Base-by-base conservation (phyloP, 2,888 invertebrate genomes). In the Phyto melanocephala region DNA sequence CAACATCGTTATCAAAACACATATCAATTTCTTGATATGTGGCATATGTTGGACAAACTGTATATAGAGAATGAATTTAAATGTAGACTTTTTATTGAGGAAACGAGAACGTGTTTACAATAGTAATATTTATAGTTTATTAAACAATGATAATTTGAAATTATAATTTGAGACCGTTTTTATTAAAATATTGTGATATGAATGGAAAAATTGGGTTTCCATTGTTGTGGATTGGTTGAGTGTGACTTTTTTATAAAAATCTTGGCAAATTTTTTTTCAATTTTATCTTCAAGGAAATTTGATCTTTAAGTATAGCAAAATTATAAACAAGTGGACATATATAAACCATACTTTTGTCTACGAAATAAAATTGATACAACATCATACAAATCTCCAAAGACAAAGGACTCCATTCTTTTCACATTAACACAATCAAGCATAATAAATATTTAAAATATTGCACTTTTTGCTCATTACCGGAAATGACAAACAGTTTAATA, bases 401-500 rank as follows among this genome's bases (percentile, higher is more conserved):
- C 75, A 62, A 70, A 47, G 40, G 60, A 79, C 71, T 28, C 40
- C 24, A 67, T 68, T 82, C 60, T 71, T 75, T 17, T 28, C 11
- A 71, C 45, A 79, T 60, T 35, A 45, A 7, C n/a, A 28, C 58
- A 40, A 74, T 5, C 8, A 70, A 24, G 2, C 67, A 42, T 71
- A 82, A 65, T 76, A 67, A 17, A 8, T 45, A 28, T 37, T 28
- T 63, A 50, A 37, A 58, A 50, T 60, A 65, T 65, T 58, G 15
- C 50, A 47, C 42, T 37, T 13, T 65, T 45, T 33, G 10, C 75
- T 79, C 54, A 79, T 82, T 76, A 82, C 75, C 79, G 82, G 79
- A 82, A 82, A 82, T 82, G 75, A 71, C 47, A 79, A 67, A 28
- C 3, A 67, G 40, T 75, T 76, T 67, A 45, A 75, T 79, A 79